These are phyloP conservation scores for Synanthedon tipuliformis DNA, from an alignment of 2,888 invertebrate genomes.

Conservation along the genomic window DNA sequence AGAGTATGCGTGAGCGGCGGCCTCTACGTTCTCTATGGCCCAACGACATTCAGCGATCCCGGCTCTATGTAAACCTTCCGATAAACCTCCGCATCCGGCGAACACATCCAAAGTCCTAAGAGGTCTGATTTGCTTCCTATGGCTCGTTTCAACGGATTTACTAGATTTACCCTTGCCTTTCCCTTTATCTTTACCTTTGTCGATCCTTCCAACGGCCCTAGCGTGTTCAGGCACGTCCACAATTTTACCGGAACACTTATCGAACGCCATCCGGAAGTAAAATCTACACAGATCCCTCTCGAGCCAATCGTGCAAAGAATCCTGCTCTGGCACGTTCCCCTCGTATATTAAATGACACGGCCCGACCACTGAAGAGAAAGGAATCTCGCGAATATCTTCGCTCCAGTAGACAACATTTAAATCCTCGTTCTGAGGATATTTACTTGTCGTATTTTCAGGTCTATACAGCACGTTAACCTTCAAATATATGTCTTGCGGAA, in stretches of 20 bases:
- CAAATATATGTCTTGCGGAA: constrained; percentile 72
- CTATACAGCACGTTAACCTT: constrained; percentile 78
- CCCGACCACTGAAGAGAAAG: constrained; percentile 73
- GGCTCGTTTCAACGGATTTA: constrained; percentile 29
- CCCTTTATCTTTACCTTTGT: constrained; percentile 75
- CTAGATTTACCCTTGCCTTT: constrained; percentile 76
- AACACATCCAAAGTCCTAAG: constrained; percentile 83
- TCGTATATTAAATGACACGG: constrained; percentile 77
- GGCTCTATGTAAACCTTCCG: constrained; percentile 78
- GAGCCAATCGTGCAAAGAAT: constrained; percentile 70
- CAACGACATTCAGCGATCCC: constrained; percentile 78
- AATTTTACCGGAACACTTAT: constrained; percentile 64
- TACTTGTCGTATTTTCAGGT: constrained; percentile 79
- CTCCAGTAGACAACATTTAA: constrained; percentile 83
- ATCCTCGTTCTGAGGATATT: constrained; percentile 73
- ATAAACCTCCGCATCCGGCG: constrained; percentile 87
- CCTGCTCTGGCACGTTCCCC: constrained; percentile 68
- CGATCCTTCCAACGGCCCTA: constrained; percentile 66
- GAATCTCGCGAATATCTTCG: constrained; percentile 74
- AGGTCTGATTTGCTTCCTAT: constrained; percentile 45
- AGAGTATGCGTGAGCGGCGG: constrained; percentile 83
- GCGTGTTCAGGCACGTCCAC: constrained; percentile 73
- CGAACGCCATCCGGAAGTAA: constrained; percentile 79
- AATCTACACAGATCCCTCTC: constrained; percentile 75
- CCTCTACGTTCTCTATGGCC: constrained; percentile 84